Evolutionary conservation across 2,113 vertebrate genomes (phyloP).

Genomic region (Tiliqua scincoides): DNA sequence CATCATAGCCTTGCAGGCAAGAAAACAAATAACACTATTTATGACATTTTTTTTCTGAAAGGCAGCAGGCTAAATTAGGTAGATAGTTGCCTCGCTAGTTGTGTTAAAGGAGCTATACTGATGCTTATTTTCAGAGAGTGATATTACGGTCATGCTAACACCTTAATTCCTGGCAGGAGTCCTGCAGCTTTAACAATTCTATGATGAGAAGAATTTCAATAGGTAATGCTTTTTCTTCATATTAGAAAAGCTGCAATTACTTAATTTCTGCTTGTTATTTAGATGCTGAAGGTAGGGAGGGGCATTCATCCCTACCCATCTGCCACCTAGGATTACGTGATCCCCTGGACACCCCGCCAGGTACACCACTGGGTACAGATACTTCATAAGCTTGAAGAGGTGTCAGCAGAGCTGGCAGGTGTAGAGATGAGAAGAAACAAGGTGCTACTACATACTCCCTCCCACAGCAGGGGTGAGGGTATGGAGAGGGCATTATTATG

Average conservation of each 20-base stretch:
- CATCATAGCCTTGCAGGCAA: constrained; percentile 1
- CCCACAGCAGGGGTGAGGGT: no score
- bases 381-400: no score
- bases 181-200: neutral
- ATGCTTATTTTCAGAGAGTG: constrained; percentile 48
- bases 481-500: no score
- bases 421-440: no score
- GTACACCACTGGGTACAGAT: no score
- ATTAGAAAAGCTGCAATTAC: neutral
- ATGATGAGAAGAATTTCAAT: neutral
- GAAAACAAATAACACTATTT: neutral
- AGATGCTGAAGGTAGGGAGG: neutral
- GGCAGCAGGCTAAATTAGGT: constrained; percentile 26
- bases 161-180: neutral
- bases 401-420: no score
- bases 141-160: constrained; percentile 21
- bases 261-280: neutral
- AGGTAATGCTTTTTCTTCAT: neutral
- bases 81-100: neutral
- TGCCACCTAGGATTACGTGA: no score
- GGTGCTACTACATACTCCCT: no score
- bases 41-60: neutral
- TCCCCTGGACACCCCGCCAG: no score
- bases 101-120: constrained; percentile 41
- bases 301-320: no score